Conservation (phyloP, 2,797 vertebrate genomes). For the Leucoraja ocellata region DNA sequence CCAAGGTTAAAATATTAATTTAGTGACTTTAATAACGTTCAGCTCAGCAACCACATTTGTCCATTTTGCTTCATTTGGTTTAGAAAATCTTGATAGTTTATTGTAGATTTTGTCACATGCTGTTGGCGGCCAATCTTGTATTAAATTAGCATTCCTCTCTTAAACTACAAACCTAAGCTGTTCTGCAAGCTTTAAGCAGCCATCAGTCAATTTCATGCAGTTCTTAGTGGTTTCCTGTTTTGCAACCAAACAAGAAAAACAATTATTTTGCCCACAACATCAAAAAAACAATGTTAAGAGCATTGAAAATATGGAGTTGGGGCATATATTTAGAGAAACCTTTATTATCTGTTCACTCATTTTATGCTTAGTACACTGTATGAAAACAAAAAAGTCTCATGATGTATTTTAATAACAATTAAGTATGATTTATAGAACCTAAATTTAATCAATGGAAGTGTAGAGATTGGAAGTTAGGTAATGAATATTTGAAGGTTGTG, state of each 20-base stretch:
- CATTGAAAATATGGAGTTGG: neutral
- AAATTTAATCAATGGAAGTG: too few relatives aligned
- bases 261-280: neutral
- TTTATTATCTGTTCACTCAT: neutral
- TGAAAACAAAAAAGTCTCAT: too few relatives aligned
- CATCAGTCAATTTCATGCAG: neutral
- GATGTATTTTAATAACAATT: too few relatives aligned
- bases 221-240: neutral
- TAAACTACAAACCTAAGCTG: neutral
- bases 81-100: neutral
- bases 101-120: too few relatives aligned
- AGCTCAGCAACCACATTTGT: neutral
- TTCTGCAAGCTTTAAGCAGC: neutral
- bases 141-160: neutral
- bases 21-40: neutral
- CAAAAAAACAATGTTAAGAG: neutral
- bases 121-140: neutral
- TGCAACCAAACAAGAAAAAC: neutral
- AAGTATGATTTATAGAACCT: too few relatives aligned
- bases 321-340: neutral
- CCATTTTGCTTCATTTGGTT: neutral
- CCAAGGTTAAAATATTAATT: neutral
- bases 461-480: neutral
- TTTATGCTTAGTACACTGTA: too few relatives aligned
- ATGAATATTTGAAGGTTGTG: neutral